These are phyloP conservation scores for Torymus tubicola DNA, from an alignment of 2,888 invertebrate genomes.

Conservation along the genomic window DNA sequence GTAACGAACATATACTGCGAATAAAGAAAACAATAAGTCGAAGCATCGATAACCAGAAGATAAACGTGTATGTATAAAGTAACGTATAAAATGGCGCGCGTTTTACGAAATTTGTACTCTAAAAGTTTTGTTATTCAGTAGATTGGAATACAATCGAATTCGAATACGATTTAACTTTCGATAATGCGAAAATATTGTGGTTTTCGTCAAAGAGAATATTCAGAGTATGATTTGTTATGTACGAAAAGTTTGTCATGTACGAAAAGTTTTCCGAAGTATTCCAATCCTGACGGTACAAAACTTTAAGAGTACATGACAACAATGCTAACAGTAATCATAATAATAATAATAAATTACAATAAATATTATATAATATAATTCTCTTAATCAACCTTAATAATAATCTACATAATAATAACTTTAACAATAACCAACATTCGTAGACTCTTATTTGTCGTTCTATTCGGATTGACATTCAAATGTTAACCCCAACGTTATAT, in stretches of 20 bases:
- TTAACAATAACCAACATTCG: conserved; percentile 17
- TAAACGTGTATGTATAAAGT: conserved; percentile 13
- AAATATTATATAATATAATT: not conserved
- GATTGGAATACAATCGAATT: no score
- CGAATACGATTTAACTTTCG: no score
- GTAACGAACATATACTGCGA: conserved; percentile 23
- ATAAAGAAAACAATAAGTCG: conserved; percentile 17
- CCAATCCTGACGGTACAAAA: not conserved
- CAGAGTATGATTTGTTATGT: no score
- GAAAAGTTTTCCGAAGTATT: not conserved
- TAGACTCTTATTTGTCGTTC: not conserved
- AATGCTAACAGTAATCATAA: conserved; percentile 15
- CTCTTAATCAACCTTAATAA: conserved; percentile 20
- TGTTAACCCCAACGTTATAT: no score
- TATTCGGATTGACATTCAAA: not conserved
- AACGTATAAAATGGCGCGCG: conserved; percentile 14
- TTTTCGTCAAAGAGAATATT: no score
- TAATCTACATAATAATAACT: conserved; percentile 1
- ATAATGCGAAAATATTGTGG: no score
- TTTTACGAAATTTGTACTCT: not conserved
- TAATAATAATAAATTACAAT: conserved; percentile 21
- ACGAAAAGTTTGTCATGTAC: no score
- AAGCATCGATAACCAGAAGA: not conserved
- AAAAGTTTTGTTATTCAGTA: conserved; percentile 1
- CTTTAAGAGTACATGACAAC: conserved; percentile 3